Conservation (phyloP, 1,140 invertebrate genomes). For the Apis cerana region DNA sequence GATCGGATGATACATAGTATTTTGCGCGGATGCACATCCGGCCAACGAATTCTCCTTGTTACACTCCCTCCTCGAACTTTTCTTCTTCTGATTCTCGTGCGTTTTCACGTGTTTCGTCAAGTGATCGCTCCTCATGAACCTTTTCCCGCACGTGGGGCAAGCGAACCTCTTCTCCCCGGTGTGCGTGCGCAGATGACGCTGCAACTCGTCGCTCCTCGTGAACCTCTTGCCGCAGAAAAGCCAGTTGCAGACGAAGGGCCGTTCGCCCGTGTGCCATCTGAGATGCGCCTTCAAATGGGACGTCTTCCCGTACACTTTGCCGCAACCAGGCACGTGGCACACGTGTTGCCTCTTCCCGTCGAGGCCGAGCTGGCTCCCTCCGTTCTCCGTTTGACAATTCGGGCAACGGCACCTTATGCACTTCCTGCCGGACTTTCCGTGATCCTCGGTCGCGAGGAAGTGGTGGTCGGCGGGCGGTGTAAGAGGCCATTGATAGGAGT, state of each 20-base stretch:
- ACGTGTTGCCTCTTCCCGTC: conserved; percentile 90
- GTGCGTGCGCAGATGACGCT: conserved; percentile 90
- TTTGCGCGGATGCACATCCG: neutral
- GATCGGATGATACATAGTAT: neutral
- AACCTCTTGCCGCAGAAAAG: conserved; percentile 92
- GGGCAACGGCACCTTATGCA: conserved; percentile 87
- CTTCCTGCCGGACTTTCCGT: conserved; percentile 54
- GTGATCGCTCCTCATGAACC: conserved; percentile 93
- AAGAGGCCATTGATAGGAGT: conserved; percentile 67
- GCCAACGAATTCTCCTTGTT: conserved; percentile 71
- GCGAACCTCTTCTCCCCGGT: conserved; percentile 91
- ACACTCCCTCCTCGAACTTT: conserved; percentile 54
- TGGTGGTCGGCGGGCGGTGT: conserved; percentile 55
- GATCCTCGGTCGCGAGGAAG: conserved; percentile 20
- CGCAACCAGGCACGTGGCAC: conserved; percentile 95
- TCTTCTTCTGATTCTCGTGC: conserved; percentile 84
- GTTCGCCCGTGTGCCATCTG: conserved; percentile 91
- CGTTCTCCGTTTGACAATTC: conserved; percentile 85
- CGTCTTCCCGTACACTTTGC: conserved; percentile 95
- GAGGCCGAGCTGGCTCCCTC: conserved; percentile 81
- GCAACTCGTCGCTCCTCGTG: conserved; percentile 93
- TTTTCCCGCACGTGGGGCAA: conserved; percentile 88
- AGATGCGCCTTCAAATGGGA: conserved; percentile 94
- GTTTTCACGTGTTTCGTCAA: conserved; percentile 92
- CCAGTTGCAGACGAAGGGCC: conserved; percentile 90